These are phyloP conservation scores for Tragulus kanchil DNA, from an alignment of 2,113 vertebrate genomes.

Conservation along the genomic window DNA sequence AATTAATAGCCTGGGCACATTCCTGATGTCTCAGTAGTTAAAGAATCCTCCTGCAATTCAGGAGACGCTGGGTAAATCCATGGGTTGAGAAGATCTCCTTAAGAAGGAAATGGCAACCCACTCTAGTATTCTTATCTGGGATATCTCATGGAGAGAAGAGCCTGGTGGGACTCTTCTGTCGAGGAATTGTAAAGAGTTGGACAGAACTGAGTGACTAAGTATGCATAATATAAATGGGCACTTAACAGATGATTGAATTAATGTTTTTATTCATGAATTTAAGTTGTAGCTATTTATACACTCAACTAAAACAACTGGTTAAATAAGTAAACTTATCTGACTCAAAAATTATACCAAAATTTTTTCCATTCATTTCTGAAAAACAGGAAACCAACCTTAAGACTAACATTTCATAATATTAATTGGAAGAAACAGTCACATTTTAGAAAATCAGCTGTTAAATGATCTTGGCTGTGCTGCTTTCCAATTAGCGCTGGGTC, in stretches of 20 bases:
- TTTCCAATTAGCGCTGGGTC: constrained; percentile 79
- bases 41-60: background rate
- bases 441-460: constrained; percentile 79
- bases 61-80: background rate
- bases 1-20: background rate
- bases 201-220: background rate
- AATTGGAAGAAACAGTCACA: constrained; percentile 80
- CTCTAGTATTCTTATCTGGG: background rate
- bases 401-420: constrained; percentile 73
- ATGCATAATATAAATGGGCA: background rate
- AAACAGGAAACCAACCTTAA: constrained; percentile 71
- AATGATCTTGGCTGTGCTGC: constrained; percentile 77
- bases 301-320: constrained; percentile 34
- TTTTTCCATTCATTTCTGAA: constrained; percentile 64
- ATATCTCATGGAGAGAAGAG: background rate
- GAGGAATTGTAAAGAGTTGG: background rate
- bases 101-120: background rate
- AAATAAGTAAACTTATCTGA: constrained; percentile 45
- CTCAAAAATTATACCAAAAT: constrained; percentile 68
- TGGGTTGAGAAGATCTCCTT: fast-evolving
- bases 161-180: too few relatives aligned
- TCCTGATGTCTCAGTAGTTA: background rate
- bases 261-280: constrained; percentile 26
- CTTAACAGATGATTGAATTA: background rate
- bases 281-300: background rate